A percentile compares a stretch with the other conserved stretches of the same genome.
phyloP scores from a whole-genome alignment of 2,797 vertebrate genomes.

The Phrynocephalus forsythii region DNA sequence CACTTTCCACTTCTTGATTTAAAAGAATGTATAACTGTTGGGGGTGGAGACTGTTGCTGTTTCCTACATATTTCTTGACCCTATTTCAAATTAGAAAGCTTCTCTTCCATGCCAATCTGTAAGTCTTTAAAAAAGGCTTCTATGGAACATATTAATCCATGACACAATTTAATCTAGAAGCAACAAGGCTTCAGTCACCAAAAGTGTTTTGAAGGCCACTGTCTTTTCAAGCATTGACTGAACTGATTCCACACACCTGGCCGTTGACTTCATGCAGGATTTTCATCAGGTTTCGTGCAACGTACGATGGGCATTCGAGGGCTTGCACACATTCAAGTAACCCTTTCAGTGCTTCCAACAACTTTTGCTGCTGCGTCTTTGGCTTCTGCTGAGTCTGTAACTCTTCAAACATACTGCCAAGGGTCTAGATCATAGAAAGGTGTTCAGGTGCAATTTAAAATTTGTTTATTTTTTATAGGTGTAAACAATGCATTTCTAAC shows the following conservation, averaged over 20 bases:
- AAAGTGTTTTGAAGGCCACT: background rate
- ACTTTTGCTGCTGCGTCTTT: constrained; percentile 76
- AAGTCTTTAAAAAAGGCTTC: background rate
- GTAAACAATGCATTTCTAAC: background rate
- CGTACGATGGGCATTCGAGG: constrained; percentile 84
- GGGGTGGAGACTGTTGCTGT: background rate
- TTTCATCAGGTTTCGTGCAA: constrained; percentile 81
- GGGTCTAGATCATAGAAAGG: constrained; percentile 74
- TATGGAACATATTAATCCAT: background rate
- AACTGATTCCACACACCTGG: constrained; percentile 77
- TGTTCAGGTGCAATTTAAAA: background rate
- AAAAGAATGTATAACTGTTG: background rate
- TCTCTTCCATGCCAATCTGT: background rate
- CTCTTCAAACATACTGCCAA: constrained; percentile 81
- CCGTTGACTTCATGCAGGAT: constrained; percentile 82
- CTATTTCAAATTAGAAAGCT: too few species aligned
- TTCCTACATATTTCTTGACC: too few species aligned
- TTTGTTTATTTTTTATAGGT: background rate
- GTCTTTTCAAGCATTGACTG: background rate
- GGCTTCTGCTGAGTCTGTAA: constrained; percentile 62
- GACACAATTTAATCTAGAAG: background rate
- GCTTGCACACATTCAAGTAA: constrained; percentile 80
- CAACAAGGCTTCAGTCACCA: background rate
- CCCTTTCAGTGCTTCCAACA: constrained; percentile 77
- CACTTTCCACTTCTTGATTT: background rate